phyloP scores from a whole-genome alignment of 1,140 invertebrate genomes.

The Hycleus cichorii region DNA sequence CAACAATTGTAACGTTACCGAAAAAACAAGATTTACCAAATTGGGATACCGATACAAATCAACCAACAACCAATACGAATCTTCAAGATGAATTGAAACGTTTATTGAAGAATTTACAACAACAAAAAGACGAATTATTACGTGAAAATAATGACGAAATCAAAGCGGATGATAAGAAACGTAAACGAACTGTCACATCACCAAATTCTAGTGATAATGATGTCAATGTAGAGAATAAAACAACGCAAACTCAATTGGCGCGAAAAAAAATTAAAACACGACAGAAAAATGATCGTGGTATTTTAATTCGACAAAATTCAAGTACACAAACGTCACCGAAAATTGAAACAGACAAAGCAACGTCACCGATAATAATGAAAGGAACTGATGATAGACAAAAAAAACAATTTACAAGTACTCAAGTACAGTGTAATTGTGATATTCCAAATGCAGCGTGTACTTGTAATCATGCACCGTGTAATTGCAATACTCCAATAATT shows the following conservation, averaged over 20 bases:
- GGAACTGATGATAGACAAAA: not conserved
- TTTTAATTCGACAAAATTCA: constrained; percentile 25
- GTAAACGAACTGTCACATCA: constrained; percentile 1
- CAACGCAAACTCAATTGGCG: not conserved
- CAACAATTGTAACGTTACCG: constrained; percentile 23
- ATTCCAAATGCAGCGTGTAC: not conserved
- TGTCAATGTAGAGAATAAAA: constrained; percentile 9
- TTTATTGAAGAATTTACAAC: constrained; percentile 28
- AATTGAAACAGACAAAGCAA: constrained; percentile 14
- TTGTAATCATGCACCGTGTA: not conserved
- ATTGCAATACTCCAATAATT: not conserved
- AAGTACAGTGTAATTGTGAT: not conserved
- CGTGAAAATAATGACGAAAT: constrained; percentile 21
- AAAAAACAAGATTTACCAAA: constrained; percentile 15
- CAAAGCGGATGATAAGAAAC: constrained; percentile 8
- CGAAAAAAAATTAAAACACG: constrained; percentile 9
- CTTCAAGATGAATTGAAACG: constrained; percentile 28
- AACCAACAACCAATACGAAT: constrained; percentile 21
- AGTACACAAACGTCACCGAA: constrained; percentile 37
- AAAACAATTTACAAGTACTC: not conserved
- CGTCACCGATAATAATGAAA: constrained; percentile 3
- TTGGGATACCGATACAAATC: constrained; percentile 23
- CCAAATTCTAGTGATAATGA: not conserved
- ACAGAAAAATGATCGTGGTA: constrained; percentile 23
- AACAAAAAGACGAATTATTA: constrained; percentile 33